Conservation (phyloP, 53 echinoderm and acorn worm genomes). For the Apostichopus leukothele region DNA sequence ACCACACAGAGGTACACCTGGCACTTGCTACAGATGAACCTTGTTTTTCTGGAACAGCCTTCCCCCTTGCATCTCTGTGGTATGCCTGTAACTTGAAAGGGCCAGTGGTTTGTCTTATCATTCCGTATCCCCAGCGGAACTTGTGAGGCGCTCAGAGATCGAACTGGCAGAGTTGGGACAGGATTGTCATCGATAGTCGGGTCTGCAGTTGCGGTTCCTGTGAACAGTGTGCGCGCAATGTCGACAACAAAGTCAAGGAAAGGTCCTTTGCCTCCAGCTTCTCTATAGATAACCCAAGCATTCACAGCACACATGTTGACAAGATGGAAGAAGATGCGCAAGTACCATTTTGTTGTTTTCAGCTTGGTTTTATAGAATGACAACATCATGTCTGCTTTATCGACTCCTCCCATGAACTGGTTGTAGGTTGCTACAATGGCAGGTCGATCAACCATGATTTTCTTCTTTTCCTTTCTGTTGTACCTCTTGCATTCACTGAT, state of each 20-base stretch:
- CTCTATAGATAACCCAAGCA: not conserved
- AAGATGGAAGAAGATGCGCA: slow-evolving; percentile 24
- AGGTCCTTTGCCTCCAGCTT: slow-evolving; percentile 2
- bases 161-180: not conserved
- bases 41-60: slow-evolving; percentile 1
- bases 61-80: slow-evolving; percentile 6
- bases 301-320: not conserved
- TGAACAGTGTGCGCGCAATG: not conserved
- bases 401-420: slow-evolving; percentile 48
- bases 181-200: not conserved
- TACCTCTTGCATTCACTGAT: not conserved
- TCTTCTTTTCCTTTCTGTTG: slow-evolving; percentile 4
- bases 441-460: slow-evolving; percentile 30
- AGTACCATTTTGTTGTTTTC: slow-evolving; percentile 8
- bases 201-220: not conserved
- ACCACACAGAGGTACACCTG: slow-evolving; percentile 12
- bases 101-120: slow-evolving; percentile 8
- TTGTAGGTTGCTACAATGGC: slow-evolving; percentile 40
- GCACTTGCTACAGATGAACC: slow-evolving; percentile 23
- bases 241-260: not conserved
- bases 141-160: not conserved
- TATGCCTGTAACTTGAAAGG: not conserved
- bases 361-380: slow-evolving; percentile 9
- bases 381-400: not conserved
- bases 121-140: not conserved